Evolutionary conservation across 2,113 vertebrate genomes (phyloP).

Genomic region (Peromyscus leucopus): DNA sequence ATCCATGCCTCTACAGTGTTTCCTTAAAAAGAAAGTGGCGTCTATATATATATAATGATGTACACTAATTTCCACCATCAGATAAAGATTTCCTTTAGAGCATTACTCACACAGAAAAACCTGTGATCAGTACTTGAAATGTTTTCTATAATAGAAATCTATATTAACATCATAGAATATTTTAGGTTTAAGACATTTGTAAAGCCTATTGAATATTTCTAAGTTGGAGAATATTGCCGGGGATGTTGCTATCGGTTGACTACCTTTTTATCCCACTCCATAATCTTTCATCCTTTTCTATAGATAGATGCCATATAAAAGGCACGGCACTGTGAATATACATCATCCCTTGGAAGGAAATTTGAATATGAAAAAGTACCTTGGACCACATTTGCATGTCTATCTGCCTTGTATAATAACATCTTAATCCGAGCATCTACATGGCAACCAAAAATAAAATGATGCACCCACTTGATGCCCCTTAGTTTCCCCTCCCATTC

Average conservation of each 20-base stretch:
- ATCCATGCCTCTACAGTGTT: neutral
- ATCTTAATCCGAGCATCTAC: neutral
- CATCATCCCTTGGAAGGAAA: neutral
- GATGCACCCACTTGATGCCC: neutral
- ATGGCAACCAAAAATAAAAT: neutral
- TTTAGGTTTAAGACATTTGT: neutral
- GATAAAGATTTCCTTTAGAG: neutral
- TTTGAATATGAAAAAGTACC: neutral
- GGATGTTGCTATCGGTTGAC: neutral
- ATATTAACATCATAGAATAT: constrained; percentile 9
- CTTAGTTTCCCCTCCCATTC: neutral
- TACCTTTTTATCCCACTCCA: neutral
- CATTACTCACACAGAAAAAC: constrained; percentile 29
- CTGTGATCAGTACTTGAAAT: constrained; percentile 45
- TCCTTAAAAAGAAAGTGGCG: constrained; percentile 11
- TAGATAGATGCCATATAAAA: neutral
- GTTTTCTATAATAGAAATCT: constrained; percentile 41
- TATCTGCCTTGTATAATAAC: neutral
- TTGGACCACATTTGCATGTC: neutral
- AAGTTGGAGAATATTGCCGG: neutral
- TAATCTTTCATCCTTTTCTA: neutral
- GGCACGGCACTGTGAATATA: neutral
- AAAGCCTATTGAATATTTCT: neutral
- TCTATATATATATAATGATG: constrained; percentile 26
- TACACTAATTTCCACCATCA: neutral